Base-by-base conservation (phyloP, 2,888 invertebrate species). In the Polyploca ridens region DNA sequence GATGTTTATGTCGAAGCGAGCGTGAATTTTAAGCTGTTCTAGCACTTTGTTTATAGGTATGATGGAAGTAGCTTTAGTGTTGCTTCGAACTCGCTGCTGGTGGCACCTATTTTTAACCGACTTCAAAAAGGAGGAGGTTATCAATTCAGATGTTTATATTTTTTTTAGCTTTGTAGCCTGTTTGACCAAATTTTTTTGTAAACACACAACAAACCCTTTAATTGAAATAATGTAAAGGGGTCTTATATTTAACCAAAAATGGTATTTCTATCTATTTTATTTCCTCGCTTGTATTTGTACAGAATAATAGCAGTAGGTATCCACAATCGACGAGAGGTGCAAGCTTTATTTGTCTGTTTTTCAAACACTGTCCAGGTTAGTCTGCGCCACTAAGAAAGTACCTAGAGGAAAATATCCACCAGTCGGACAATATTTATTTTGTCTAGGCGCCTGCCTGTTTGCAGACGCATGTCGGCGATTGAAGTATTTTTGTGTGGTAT, bases 21-120 rank as follows among this genome's bases (percentile, higher is more conserved):
- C 72, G 64, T 66, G 69, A 70, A 70, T 68, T 70, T 73, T 69
- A 74, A 70, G 70, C 67, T 64, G 62, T 63, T 62, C 65, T 65
- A 67, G 62, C 66, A 58, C 62, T 46, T 63, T 63, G 60, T 64
- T 65, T 62, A 68, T n/a, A n/a, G n/a, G n/a, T n/a, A n/a, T 66
- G 41, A 60, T 60, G 41, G 41, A 60, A 41, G 38, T 16, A 60
- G 41, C 19, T 41, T 59, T 68, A 64, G 61, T 7, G 62, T 41
- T 41, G 19, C 41, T 14, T n/a, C 5, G 14, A 10, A 19, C 14
- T 3, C 33, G 14, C 27, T 3, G 11, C 58, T n/a, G 33, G 33
- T 33, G 8, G 19, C n/a, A n/a, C 5, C 46, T 46, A n/a, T n/a
- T n/a, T n/a, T n/a, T n/a, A n/a, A n/a, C n/a, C n/a, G n/a, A n/a